These are phyloP conservation scores for Molorchus minor DNA, from an alignment of 2,888 invertebrate species.

Conservation along the genomic window DNA sequence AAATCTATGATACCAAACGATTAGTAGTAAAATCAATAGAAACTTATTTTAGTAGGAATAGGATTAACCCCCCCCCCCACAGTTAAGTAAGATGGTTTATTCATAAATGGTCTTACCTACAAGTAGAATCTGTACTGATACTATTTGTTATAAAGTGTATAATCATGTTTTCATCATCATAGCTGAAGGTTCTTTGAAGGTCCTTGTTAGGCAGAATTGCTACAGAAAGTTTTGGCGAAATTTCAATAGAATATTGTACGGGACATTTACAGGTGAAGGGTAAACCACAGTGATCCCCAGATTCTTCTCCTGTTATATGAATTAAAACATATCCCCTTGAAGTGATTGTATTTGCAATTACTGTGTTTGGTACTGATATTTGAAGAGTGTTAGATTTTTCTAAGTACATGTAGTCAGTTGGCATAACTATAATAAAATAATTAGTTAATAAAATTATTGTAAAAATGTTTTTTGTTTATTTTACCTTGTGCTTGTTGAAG, in stretches of 20 bases:
- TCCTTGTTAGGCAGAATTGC: slow-evolving; percentile 48
- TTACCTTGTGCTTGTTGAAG: slow-evolving; percentile 43
- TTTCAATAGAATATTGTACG: slow-evolving; percentile 53
- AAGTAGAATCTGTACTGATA: slow-evolving; percentile 50
- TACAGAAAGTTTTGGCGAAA: slow-evolving; percentile 53
- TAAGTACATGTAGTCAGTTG: slow-evolving; percentile 55
- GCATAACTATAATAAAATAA: slow-evolving; percentile 46
- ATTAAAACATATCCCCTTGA: slow-evolving; percentile 49
- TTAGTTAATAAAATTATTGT: background rate
- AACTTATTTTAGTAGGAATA: no score
- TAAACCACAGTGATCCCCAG: slow-evolving; percentile 51
- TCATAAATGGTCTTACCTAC: slow-evolving; percentile 46
- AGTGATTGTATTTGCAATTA: slow-evolving; percentile 45
- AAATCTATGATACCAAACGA: no score
- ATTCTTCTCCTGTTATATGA: slow-evolving; percentile 50
- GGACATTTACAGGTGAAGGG: slow-evolving; percentile 53
- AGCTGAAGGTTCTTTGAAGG: slow-evolving; percentile 55
- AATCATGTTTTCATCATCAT: slow-evolving; percentile 49
- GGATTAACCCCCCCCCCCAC: no score
- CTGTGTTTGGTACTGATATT: slow-evolving; percentile 49
- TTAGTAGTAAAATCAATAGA: no score
- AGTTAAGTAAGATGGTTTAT: slow-evolving; percentile 1
- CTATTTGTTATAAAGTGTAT: slow-evolving; percentile 56
- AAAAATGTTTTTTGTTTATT: background rate
- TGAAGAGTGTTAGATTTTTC: slow-evolving; percentile 55